phyloP scores from a whole-genome alignment of 2,797 vertebrate species.

The Crocidura indochinensis region DNA sequence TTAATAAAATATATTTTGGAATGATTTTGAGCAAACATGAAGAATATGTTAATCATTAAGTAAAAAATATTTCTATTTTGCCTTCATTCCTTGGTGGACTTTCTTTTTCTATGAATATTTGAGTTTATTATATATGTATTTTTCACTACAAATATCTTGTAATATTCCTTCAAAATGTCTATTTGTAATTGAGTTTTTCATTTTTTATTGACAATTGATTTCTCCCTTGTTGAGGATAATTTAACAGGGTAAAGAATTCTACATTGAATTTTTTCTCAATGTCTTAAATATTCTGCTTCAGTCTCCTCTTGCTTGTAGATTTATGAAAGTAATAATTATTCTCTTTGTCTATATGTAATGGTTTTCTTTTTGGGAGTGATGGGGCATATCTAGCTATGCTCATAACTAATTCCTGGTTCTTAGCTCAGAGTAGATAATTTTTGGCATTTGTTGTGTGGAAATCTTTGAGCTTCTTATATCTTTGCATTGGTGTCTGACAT shows the following conservation, averaged over 20 bases:
- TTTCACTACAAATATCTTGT: neutral
- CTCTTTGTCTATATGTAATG: no score
- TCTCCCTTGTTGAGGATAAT: neutral
- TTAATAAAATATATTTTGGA: neutral
- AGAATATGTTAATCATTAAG: neutral
- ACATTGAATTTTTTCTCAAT: neutral
- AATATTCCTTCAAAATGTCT: neutral
- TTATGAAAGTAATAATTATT: neutral
- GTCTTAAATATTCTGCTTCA: neutral
- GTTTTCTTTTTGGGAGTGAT: no score
- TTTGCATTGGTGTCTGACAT: neutral
- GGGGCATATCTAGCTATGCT: no score
- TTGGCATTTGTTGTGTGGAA: neutral
- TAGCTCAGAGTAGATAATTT: neutral
- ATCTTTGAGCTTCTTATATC: neutral
- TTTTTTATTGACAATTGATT: neutral
- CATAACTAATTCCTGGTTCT: no score
- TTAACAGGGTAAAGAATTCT: neutral
- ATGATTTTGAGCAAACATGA: neutral
- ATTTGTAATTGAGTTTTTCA: neutral
- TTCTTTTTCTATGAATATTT: neutral
- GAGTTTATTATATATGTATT: slow-evolving; percentile 15
- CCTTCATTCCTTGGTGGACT: neutral
- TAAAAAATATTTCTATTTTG: neutral
- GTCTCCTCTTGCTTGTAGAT: neutral